Percentiles rank a stretch among this genome's conserved stretches.
Conservation (phyloP, 2,888 invertebrate species). For the Leptopilina syphax region DNA sequence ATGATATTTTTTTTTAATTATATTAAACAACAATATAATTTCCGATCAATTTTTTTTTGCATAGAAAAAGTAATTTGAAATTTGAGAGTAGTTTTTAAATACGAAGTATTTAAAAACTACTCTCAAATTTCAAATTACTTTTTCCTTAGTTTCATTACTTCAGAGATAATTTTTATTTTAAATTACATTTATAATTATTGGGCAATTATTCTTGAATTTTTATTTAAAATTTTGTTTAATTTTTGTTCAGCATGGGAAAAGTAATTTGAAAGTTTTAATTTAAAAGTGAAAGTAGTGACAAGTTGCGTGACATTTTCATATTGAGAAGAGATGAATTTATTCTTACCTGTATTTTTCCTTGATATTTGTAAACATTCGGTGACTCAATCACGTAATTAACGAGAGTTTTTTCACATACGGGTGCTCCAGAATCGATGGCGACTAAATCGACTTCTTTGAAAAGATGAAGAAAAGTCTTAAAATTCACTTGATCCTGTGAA, state of each 20-base stretch:
- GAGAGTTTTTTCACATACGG: slow-evolving; percentile 19
- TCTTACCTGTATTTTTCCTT: slow-evolving; percentile 13
- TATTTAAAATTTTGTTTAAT: too few relatives aligned
- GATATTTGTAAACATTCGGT: slow-evolving; percentile 6
- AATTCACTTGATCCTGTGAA: neutral
- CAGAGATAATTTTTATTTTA: too few relatives aligned
- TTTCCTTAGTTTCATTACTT: neutral
- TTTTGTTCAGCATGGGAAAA: too few relatives aligned
- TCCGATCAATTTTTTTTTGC: neutral
- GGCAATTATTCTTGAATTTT: too few relatives aligned
- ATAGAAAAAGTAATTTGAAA: neutral
- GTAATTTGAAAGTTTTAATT: too few relatives aligned
- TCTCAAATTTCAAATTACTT: neutral
- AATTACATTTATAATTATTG: too few relatives aligned
- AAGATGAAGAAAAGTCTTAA: slow-evolving; percentile 23
- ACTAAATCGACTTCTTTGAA: slow-evolving; percentile 17
- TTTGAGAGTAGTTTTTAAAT: neutral
- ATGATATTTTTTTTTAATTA: neutral
- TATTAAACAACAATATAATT: neutral
- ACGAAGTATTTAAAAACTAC: too few relatives aligned
- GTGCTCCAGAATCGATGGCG: neutral
- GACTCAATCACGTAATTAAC: slow-evolving; percentile 2
- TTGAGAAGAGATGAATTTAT: neutral
- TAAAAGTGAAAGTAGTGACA: neutral
- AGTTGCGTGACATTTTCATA: neutral